Evolutionary conservation across 2,797 vertebrate genomes (phyloP).

Genomic region (Phrynocephalus vlangalii): DNA sequence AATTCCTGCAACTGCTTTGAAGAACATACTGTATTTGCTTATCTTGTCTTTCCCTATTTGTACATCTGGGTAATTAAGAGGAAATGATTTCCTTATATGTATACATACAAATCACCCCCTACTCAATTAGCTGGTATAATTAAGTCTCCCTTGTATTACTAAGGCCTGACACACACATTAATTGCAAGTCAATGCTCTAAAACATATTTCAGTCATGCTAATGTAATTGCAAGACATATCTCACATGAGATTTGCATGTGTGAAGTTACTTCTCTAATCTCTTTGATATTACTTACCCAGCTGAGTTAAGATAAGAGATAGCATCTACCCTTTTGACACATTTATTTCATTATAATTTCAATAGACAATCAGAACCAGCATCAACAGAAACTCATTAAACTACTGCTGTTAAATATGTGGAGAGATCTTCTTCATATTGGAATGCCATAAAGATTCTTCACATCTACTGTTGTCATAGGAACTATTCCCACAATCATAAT

Average conservation of each 20-base stretch:
- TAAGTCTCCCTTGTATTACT: not conserved
- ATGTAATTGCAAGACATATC: not conserved
- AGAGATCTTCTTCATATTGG: slow-evolving; percentile 31
- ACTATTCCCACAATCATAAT: slow-evolving; percentile 43
- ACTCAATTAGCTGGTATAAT: not conserved
- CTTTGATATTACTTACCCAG: slow-evolving; percentile 14
- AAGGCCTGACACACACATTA: not conserved
- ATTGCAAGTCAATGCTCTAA: not conserved
- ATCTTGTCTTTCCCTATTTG: not conserved
- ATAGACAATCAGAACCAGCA: slow-evolving; percentile 34
- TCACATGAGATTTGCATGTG: not conserved
- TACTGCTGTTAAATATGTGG: slow-evolving; percentile 23
- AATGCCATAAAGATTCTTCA: slow-evolving; percentile 41
- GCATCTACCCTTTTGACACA: not conserved
- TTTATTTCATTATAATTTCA: slow-evolving; percentile 10
- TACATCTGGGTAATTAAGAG: slow-evolving; percentile 1
- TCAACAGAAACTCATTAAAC: slow-evolving; percentile 32
- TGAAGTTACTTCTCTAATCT: slow-evolving; percentile 12
- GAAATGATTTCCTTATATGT: not conserved
- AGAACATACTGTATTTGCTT: slow-evolving; percentile 1
- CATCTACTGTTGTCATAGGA: slow-evolving; percentile 36
- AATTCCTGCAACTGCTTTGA: slow-evolving; percentile 30
- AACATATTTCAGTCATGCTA: not conserved
- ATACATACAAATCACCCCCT: not conserved
- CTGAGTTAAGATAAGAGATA: slow-evolving; percentile 28